Conservation (phyloP, 2,797 vertebrate genomes). For the Sarcoramphus papa region DNA sequence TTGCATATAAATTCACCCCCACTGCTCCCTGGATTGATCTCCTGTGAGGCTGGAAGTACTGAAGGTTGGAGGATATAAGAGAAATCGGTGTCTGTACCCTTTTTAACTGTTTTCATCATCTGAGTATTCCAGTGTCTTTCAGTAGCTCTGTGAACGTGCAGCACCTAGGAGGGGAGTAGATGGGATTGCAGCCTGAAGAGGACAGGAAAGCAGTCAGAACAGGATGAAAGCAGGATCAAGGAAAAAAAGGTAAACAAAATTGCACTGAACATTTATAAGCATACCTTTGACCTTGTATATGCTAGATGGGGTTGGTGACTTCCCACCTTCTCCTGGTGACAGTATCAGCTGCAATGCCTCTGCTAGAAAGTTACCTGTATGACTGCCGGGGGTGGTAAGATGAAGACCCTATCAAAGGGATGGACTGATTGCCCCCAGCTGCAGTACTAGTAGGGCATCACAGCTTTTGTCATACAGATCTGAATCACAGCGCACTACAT, state of each 20-base stretch:
- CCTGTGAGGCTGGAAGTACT: background rate
- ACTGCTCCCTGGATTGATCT: background rate
- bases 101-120: background rate
- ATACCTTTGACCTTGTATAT: accelerated
- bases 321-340: background rate
- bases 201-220: background rate
- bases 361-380: background rate
- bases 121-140: background rate
- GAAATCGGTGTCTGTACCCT: background rate
- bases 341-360: background rate
- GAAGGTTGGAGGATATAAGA: background rate
- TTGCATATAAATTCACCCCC: background rate
- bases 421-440: background rate
- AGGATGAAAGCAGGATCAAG: background rate
- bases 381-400: background rate
- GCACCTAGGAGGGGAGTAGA: background rate
- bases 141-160: background rate
- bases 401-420: background rate
- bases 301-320: background rate
- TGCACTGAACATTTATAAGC: background rate
- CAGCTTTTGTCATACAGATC: background rate
- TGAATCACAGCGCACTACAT: background rate
- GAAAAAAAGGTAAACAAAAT: background rate
- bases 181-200: background rate
- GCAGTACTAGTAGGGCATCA: background rate